A percentile compares a stretch with the other conserved stretches of the same genome.
Conservation (phyloP, 2,797 vertebrate species). For the Thripadectes ignobilis region DNA sequence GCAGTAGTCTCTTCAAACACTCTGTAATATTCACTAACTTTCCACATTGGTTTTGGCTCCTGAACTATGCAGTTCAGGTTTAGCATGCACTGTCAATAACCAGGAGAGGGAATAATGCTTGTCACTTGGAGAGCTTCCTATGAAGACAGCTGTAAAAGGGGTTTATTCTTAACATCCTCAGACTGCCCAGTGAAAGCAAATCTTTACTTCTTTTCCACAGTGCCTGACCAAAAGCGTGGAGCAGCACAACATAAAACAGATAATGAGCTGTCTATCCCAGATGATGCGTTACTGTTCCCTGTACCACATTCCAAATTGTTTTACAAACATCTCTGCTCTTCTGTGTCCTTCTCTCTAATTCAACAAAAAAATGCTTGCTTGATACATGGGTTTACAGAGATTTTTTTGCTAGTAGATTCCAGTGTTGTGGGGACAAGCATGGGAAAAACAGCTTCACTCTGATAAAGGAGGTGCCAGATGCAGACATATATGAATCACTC, state of each 20-base stretch:
- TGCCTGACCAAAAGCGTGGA: background rate
- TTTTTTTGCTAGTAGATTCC: background rate
- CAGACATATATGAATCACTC: background rate
- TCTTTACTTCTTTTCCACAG: background rate
- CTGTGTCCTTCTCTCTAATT: background rate
- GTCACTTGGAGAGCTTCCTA: background rate
- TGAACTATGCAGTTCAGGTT: background rate
- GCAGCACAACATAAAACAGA: background rate
- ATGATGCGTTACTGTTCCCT: background rate
- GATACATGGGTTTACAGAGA: background rate
- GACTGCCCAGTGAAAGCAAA: background rate
- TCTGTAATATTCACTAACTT: background rate
- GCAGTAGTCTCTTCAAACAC: background rate
- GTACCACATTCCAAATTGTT: background rate
- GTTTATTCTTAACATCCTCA: background rate
- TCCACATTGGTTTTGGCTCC: background rate
- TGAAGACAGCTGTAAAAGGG: fast-evolving
- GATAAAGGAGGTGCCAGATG: background rate
- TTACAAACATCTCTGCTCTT: background rate
- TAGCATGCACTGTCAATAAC: background rate
- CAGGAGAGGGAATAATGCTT: background rate
- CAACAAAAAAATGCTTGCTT: background rate
- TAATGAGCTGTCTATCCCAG: background rate
- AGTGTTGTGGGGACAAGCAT: background rate
- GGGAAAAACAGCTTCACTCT: background rate